Percentiles rank a stretch among this genome's conserved stretches.
Evolutionary conservation across 2,888 invertebrate genomes (phyloP).

Genomic region (Drosophila atripex): DNA sequence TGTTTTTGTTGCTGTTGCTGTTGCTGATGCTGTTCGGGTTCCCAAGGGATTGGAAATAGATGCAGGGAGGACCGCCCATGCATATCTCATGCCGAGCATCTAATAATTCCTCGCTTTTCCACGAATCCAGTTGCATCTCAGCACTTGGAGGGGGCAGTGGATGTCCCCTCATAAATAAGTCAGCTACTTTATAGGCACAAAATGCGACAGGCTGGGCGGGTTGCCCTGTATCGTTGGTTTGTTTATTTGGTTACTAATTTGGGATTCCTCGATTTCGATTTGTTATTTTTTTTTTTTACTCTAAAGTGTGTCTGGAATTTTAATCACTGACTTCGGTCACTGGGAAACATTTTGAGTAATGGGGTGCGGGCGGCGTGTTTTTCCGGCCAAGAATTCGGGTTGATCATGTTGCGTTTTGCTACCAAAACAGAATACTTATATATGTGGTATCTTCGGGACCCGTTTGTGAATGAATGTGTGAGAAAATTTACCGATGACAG

Average conservation of each 20-base stretch:
- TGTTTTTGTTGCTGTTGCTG: slow-evolving; percentile 43
- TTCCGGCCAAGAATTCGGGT: slow-evolving; percentile 47
- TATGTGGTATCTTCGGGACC: slow-evolving; percentile 5
- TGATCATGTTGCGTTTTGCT: slow-evolving; percentile 23
- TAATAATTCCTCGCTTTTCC: slow-evolving; percentile 72
- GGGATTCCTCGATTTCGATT: slow-evolving; percentile 63
- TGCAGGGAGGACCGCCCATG: slow-evolving; percentile 62
- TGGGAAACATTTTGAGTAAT: slow-evolving; percentile 74
- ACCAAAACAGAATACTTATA: slow-evolving; percentile 6
- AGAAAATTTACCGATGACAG: slow-evolving; percentile 63
- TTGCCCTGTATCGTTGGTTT: slow-evolving; percentile 62
- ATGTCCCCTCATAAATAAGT: slow-evolving; percentile 72
- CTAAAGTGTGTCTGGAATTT: slow-evolving; percentile 67
- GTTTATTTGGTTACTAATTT: slow-evolving; percentile 80
- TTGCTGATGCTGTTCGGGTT: slow-evolving; percentile 38
- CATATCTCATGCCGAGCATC: slow-evolving; percentile 65
- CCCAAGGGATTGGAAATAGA: slow-evolving; percentile 62
- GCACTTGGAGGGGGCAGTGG: slow-evolving; percentile 27
- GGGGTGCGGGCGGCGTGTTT: slow-evolving; percentile 64
- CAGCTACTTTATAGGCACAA: slow-evolving; percentile 65
- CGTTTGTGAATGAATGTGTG: slow-evolving; percentile 73
- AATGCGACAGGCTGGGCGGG: slow-evolving; percentile 44
- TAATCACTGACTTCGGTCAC: slow-evolving; percentile 69
- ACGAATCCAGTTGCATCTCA: slow-evolving; percentile 70
- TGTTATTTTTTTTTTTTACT: slow-evolving; percentile 26